Evolutionary conservation across 2,113 vertebrate species (phyloP).

Genomic region (Syngnathus floridae): DNA sequence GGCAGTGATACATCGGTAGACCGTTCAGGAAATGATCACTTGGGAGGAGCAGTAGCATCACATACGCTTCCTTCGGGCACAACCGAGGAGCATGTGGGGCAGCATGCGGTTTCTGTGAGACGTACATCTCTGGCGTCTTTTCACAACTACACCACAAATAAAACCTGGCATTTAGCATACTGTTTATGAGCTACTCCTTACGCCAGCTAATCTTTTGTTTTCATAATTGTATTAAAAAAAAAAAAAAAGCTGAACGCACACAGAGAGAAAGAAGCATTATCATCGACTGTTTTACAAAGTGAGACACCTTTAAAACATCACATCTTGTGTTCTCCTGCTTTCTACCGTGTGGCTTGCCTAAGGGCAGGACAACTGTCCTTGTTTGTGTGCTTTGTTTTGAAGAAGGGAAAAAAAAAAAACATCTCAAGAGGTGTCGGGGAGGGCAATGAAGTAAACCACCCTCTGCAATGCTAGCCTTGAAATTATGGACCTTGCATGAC

Average conservation of each 20-base stretch:
- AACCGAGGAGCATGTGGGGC: background rate
- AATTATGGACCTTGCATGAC: slow-evolving; percentile 36
- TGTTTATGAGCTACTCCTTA: too few species aligned
- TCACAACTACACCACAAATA: too few species aligned
- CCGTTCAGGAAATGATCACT: background rate
- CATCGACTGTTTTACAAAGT: slow-evolving; percentile 1
- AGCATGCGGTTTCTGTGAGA: background rate
- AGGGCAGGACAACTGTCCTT: slow-evolving; percentile 10
- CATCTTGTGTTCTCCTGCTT: slow-evolving; percentile 5
- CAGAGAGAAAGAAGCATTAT: background rate
- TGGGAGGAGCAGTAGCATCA: background rate
- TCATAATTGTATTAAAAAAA: background rate
- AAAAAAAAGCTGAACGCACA: background rate
- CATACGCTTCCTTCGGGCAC: background rate
- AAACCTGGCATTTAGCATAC: too few species aligned
- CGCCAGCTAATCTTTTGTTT: too few species aligned
- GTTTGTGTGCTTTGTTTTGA: slow-evolving; percentile 29
- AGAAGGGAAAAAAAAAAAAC: slow-evolving; percentile 1
- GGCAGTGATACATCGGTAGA: background rate
- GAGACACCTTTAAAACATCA: slow-evolving; percentile 2
- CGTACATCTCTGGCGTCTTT: background rate
- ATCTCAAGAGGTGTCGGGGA: slow-evolving; percentile 5
- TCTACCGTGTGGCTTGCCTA: slow-evolving; percentile 5
- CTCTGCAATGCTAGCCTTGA: slow-evolving; percentile 43
- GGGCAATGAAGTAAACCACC: slow-evolving; percentile 22